Evolutionary conservation across 2,888 invertebrate genomes (phyloP).

Genomic region (Lasius platythorax): DNA sequence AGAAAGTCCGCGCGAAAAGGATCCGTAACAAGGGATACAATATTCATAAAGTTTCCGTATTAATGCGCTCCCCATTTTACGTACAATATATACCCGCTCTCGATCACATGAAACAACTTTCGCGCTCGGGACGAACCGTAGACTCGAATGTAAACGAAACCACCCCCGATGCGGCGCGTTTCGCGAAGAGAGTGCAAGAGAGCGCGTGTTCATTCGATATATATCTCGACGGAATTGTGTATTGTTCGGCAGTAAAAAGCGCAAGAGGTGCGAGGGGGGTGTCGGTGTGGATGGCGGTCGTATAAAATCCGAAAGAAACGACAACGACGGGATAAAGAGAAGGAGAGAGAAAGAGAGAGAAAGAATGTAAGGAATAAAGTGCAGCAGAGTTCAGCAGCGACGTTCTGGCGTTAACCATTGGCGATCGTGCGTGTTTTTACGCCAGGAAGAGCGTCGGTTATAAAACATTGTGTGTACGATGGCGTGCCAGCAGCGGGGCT

Average conservation of each 20-base stretch:
- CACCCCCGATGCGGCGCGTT: conserved; percentile 37
- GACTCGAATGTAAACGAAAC: conserved; percentile 57
- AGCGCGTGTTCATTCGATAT: conserved; percentile 29
- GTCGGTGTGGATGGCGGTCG: conserved; percentile 53
- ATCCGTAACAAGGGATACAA: conserved; percentile 17
- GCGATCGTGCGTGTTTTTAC: conserved; percentile 67
- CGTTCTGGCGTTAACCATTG: conserved; percentile 68
- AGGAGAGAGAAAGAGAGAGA: conserved; percentile 31
- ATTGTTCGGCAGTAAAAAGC: conserved; percentile 62
- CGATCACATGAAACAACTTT: conserved; percentile 50
- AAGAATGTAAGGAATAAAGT: conserved; percentile 56
- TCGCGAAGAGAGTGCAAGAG: conserved; percentile 25
- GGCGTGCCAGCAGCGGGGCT: conserved; percentile 53
- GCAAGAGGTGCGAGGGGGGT: conserved; percentile 51
- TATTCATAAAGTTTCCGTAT: conserved; percentile 44
- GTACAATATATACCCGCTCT: conserved; percentile 26
- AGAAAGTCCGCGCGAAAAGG: background rate
- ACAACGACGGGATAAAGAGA: conserved; percentile 29
- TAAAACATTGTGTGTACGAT: conserved; percentile 66
- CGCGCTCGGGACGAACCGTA: conserved; percentile 24
- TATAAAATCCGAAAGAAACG: conserved; percentile 63
- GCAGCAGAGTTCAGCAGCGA: conserved; percentile 58
- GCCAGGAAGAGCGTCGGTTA: conserved; percentile 47
- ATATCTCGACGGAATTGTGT: conserved; percentile 50
- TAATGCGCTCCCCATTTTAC: conserved; percentile 3